These are phyloP conservation scores for Mycteria americana DNA, from an alignment of 2,797 vertebrate species.

Conservation along the genomic window DNA sequence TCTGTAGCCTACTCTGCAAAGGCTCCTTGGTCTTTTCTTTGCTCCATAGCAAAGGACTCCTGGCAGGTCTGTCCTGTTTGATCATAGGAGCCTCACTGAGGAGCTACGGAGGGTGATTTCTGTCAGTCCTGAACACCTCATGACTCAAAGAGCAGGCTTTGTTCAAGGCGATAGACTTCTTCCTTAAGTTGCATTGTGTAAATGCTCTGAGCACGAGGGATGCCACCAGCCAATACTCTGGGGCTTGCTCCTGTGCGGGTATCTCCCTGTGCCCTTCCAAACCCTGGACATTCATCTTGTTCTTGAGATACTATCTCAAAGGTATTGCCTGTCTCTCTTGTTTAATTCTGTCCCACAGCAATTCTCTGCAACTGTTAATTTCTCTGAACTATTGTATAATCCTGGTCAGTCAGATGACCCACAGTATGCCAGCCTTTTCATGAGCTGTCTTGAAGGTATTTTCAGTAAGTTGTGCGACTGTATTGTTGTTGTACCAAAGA, in stretches of 20 bases:
- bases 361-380: not conserved
- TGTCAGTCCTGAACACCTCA: not conserved
- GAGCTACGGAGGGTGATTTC: not conserved
- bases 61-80: not conserved
- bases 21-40: not conserved
- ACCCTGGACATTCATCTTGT: not conserved
- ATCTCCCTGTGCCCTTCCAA: not conserved
- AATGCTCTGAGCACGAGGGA: not conserved
- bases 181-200: fast-evolving
- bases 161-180: not conserved
- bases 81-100: not conserved
- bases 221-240: not conserved
- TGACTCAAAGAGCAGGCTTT: not conserved
- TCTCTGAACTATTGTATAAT: not conserved
- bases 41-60: not conserved
- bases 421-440: not conserved
- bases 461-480: not conserved
- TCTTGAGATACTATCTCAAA: not conserved
- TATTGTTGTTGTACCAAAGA: not conserved
- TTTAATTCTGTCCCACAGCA: not conserved
- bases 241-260: not conserved
- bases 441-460: not conserved
- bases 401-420: not conserved
- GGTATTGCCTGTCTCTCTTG: not conserved
- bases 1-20: not conserved